Percentiles rank a stretch among this genome's conserved stretches.
Evolutionary conservation across 2,888 invertebrate genomes (phyloP).

Genomic region (Silvanus unidentatus): DNA sequence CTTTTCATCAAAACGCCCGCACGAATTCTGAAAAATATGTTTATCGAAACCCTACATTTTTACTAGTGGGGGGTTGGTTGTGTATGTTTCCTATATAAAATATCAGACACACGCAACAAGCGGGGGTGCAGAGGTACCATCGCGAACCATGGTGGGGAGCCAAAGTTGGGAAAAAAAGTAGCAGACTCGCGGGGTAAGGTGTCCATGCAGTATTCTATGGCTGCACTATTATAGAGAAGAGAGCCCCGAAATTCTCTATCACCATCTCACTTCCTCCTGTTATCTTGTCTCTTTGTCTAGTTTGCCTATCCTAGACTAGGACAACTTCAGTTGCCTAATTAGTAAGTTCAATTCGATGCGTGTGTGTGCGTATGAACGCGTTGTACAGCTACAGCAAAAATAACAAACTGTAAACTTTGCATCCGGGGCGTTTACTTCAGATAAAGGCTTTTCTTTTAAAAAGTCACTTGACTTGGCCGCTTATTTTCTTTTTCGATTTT

Average conservation of each 20-base stretch:
- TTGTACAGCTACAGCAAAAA: constrained; percentile 26
- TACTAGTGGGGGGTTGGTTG: constrained; percentile 37
- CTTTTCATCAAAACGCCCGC: constrained; percentile 46
- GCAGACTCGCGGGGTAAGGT: constrained; percentile 37
- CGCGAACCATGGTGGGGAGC: constrained; percentile 29
- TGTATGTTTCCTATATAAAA: constrained; percentile 15
- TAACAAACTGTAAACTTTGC: constrained; percentile 15
- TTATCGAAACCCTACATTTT: constrained; percentile 38
- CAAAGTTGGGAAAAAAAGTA: constrained; percentile 28
- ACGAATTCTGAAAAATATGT: constrained; percentile 44
- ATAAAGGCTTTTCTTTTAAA: neutral
- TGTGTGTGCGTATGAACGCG: constrained; percentile 15
- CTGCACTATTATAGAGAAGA: constrained; percentile 9
- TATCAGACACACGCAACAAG: constrained; percentile 39
- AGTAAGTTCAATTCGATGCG: constrained; percentile 20
- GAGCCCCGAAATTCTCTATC: constrained; percentile 16
- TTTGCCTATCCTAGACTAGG: constrained; percentile 27
- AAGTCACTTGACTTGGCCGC: too few relatives aligned
- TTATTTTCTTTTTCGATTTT: too few relatives aligned
- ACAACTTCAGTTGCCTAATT: constrained; percentile 26
- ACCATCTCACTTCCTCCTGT: constrained; percentile 11
- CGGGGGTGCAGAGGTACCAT: constrained; percentile 34
- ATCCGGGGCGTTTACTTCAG: constrained; percentile 13
- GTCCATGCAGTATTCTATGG: constrained; percentile 17
- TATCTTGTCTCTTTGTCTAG: constrained; percentile 7